Base-by-base conservation (phyloP, 2,797 vertebrate species). In the Micrastur ruficollis region DNA sequence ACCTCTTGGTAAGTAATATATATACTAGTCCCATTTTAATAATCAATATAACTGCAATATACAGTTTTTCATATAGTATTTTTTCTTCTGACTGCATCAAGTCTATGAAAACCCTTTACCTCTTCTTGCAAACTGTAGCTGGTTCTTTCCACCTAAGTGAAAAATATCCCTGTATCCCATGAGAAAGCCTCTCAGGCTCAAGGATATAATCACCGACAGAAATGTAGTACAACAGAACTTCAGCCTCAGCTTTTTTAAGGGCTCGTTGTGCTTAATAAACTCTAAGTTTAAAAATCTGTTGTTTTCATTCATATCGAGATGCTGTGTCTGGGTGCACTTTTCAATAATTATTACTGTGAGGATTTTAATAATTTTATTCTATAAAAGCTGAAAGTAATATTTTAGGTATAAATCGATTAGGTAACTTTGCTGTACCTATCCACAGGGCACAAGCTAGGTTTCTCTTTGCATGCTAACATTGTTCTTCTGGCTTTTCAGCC, bases 401-500 rank as follows among this genome's bases (percentile, higher is more conserved):
- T 86, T 74, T 46, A 83, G 25, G 3, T 44, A 47, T 42, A 62
- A 55, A 36, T 20, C 23, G 27, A 38, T 25, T 5, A 40, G 46
- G 29, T 47, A 11, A 34, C 93, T 80, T 40, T 87, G 27, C 63
- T 66, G 12, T 56, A 34, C 7, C 21, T 62, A 12, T 46, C 32
- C 55, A 59, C 52, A 83, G 13, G n/a, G 47, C 21, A 62, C 9
- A 59, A 31, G 27, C 13, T 62, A 34, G 27, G 11, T 34, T 56
- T 91, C 62, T 61, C 27, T 85, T 80, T 78, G 52, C 34, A 23
- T 66, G 62, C 32, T 85, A 62, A 71, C 12, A 4, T n/a, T 79
- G 65, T 71, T 70, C 18, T 81, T 44, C 36, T 62, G 34, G 22
- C 36, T 95, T 83, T 91, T 34, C 95, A 98, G 98, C 94, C 85